Conservation (phyloP, 2,113 vertebrate species). For the Thryonomys swinderianus region DNA sequence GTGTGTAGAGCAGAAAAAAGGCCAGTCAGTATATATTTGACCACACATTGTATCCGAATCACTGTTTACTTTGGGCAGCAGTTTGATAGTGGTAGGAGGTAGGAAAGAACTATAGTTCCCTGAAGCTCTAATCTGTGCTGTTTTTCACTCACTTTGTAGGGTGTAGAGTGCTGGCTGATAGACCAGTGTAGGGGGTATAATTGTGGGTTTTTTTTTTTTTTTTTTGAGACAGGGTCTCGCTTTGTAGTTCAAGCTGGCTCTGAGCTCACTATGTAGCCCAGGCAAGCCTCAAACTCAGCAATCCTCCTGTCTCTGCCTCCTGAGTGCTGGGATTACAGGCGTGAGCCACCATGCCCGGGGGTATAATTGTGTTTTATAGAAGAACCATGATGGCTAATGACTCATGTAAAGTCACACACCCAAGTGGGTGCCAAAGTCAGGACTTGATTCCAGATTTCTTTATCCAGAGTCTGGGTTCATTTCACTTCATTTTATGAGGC, state of each 20-base stretch:
- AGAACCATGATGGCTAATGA: not conserved
- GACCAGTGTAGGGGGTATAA: no score
- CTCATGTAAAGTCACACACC: not conserved
- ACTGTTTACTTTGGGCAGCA: not conserved
- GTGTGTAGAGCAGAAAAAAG: not conserved
- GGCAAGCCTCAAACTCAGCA: no score
- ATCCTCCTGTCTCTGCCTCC: no score
- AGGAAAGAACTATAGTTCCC: not conserved
- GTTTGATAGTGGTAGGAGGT: not conserved
- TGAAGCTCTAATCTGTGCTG: not conserved
- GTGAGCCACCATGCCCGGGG: no score
- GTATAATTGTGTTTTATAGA: not conserved
- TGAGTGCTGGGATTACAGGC: no score
- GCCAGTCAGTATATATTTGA: not conserved
- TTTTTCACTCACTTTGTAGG: not conserved
- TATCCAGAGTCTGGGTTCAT: not conserved
- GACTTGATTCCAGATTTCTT: conserved; percentile 5
- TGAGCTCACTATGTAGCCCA: no score
- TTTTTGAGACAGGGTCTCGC: no score
- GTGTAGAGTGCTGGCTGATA: not conserved
- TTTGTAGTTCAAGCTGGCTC: no score
- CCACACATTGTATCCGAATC: not conserved
- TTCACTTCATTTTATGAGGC: not conserved
- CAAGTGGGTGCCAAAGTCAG: not conserved
- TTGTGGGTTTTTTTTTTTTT: no score